These are phyloP conservation scores for Callithrix jacchus DNA, from an alignment of 2,113 vertebrate species.

Conservation along the genomic window DNA sequence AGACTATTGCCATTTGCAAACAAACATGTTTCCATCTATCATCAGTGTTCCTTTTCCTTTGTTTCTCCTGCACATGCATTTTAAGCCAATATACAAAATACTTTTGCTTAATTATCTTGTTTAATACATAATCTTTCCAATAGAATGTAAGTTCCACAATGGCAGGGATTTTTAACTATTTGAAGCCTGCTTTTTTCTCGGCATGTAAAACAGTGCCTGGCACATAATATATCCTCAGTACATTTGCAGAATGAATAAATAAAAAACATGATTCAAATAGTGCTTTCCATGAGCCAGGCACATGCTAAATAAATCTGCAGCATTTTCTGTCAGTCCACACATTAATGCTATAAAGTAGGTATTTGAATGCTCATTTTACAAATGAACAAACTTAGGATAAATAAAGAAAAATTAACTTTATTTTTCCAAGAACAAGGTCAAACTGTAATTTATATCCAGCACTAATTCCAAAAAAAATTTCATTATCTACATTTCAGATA, in stretches of 20 bases:
- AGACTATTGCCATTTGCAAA: neutral
- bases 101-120: neutral
- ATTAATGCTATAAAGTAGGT: neutral
- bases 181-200: neutral
- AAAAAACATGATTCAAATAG: neutral
- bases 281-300: neutral
- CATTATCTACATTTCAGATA: neutral
- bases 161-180: neutral
- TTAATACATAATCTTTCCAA: neutral
- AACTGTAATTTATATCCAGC: neutral
- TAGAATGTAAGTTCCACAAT: neutral
- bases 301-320: neutral
- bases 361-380: neutral
- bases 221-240: neutral
- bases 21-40: neutral
- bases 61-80: neutral
- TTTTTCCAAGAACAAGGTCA: neutral
- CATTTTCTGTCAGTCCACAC: neutral
- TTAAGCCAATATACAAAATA: neutral
- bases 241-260: neutral
- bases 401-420: neutral
- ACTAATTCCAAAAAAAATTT: neutral
- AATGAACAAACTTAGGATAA: neutral
- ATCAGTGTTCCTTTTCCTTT: neutral
- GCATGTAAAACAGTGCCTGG: neutral